Conservation (phyloP, 2,113 vertebrate genomes). For the Chaetodon auriga region DNA sequence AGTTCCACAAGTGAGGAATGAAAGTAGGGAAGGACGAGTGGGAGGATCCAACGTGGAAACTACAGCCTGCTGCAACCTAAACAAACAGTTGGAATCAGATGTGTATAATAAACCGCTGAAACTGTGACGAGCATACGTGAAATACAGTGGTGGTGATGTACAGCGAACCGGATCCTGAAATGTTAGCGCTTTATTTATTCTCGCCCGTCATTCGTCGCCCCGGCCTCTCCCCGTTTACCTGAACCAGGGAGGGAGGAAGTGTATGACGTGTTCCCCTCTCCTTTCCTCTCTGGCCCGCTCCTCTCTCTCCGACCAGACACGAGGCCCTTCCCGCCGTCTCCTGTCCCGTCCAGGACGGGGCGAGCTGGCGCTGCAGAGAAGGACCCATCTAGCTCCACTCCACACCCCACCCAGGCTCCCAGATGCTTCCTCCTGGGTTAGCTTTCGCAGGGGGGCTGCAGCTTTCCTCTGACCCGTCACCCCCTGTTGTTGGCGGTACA, state of each 20-base stretch:
- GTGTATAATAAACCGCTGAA: constrained; percentile 61
- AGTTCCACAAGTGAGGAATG: constrained; percentile 26
- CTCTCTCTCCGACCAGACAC: neutral
- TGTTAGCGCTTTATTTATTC: constrained; percentile 67
- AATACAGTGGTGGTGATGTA: constrained; percentile 41
- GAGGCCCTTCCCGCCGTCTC: constrained; percentile 1
- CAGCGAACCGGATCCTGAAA: constrained; percentile 46
- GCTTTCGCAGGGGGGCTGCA: constrained; percentile 18
- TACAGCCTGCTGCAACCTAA: constrained; percentile 15
- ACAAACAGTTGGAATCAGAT: constrained; percentile 36
- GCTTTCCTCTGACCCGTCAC: neutral
- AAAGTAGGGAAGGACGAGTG: constrained; percentile 25
- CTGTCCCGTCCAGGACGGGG: constrained; percentile 21
- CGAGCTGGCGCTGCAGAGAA: constrained; percentile 21
- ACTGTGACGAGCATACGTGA: constrained; percentile 47
- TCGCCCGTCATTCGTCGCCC: constrained; percentile 32
- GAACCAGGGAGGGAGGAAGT: neutral
- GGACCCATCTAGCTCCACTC: constrained; percentile 21
- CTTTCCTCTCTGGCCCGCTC: neutral
- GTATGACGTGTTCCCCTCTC: neutral
- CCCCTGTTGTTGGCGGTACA: constrained; percentile 49
- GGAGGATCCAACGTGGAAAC: constrained; percentile 35
- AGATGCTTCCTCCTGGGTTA: constrained; percentile 20
- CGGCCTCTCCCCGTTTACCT: neutral
- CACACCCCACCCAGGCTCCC: constrained; percentile 5